Base-by-base conservation (phyloP, 2,888 invertebrate species). In the Deilephila porcellus region DNA sequence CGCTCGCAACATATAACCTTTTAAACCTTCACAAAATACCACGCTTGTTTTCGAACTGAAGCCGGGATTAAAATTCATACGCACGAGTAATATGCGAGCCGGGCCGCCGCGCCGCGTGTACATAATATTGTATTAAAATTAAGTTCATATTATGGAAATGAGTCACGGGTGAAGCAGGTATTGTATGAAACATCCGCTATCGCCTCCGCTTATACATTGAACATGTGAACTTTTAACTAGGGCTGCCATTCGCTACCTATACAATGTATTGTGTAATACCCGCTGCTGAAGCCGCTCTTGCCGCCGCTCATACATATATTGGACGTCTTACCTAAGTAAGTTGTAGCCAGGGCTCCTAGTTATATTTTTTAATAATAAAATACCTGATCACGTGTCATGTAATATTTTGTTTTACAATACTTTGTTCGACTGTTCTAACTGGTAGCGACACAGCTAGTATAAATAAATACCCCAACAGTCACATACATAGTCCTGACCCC, bases 81-180 rank as follows among this genome's bases (percentile, higher is more conserved):
- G 64, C 37, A 64, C 37, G 37, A 20, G 64, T 64, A 64, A 64
- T 37, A 64, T 20, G 1, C 7, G n/a, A 20, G 20, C 11, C 62
- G 32, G n/a, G 34, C 32, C 32, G 25, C 20, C 67, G 25, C 32
- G 25, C 20, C 67, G 25, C 14, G 7, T 4, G 20, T 25, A 11
- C 17, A 52, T 14, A n/a, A n/a, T n/a, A 52, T 17, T 67, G 37
- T 64, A 67, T 67, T 52, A 25, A 67, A 67, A 67, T 52, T 25
- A 67, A 25, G 17, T 67, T 37, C 14, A 67, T 11, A 67, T 63
- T 63, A 63, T 67, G 67, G 52, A 67, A 52, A 52, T 34, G 3
- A 56, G 45, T 29, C 8, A 17, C n/a, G 34, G 3, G n/a, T 45
- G 45, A 45, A 45, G 11, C 45, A 14, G 45, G 45, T 45, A 45